Evolutionary conservation across 2,113 vertebrate genomes (phyloP), one percentile per base, ranked within the genome.

Genomic region (Catharus fuscescens): DNA sequence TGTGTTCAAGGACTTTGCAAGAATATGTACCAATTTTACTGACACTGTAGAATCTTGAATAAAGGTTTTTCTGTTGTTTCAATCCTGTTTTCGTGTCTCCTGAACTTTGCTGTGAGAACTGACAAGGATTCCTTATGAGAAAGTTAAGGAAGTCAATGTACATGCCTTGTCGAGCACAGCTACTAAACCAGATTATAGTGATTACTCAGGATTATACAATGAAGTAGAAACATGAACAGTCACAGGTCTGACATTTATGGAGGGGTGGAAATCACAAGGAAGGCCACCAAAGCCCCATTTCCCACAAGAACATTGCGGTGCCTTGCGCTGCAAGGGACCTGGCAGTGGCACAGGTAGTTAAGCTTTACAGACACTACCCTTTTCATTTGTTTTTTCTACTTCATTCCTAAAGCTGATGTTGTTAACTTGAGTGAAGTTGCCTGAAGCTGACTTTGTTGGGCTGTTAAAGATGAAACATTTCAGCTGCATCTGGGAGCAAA

Each of bases 381-480:
- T 80, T 66, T 29, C 14, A 20, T 45, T 66, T 78, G 64, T 66
- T 66, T 69, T 82, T 14, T 83, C 29, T 45, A 10, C 54, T 73
- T 69, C 36, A 31, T 44, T 47, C 59, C 72, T 66, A 70, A 80
- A 83, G 54, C 57, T 42, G 66, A 0, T 90, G 36, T 61, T 92
- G 93, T 91, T 40, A 78, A 66, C 62, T 72, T 76, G 65, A 91
- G 34, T 36, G 34, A 36, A 54, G 50, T 88, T 90, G 85, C 74
- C 88, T 62, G 57, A 76, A 92, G 70, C 53, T 90, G 70, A 40
- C 18, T 44, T 78, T 92, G 81, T 83, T 11, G 29, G 32, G 62
- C 34, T 61, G 6, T 54, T 86, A 82, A 85, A 72, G 88, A 93
- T 59, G 14, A 96, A 96, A 90, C 1, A 36, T 72, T 94, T 79